These are phyloP conservation scores for Lepidotrigona ventralis DNA, from an alignment of 1,140 invertebrate species.

Conservation along the genomic window DNA sequence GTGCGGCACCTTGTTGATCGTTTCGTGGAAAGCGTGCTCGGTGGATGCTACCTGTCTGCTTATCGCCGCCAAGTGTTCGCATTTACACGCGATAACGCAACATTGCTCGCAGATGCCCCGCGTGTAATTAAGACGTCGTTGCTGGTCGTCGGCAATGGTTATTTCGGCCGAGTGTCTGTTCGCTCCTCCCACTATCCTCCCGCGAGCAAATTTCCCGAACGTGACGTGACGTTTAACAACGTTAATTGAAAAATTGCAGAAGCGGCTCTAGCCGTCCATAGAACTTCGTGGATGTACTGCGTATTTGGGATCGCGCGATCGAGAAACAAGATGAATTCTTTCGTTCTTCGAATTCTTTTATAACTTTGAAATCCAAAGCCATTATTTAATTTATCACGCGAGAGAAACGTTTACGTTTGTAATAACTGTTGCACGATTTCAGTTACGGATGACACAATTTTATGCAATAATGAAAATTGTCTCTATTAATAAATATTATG, in stretches of 20 bases:
- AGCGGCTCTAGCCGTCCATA: neutral
- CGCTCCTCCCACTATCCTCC: too few species aligned
- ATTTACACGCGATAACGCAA: conserved; percentile 56
- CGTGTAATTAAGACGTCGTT: conserved; percentile 53
- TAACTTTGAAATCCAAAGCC: too few species aligned
- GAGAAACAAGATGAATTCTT: too few species aligned
- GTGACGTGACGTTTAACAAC: conserved; percentile 1
- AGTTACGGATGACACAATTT: too few species aligned
- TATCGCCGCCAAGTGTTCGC: conserved; percentile 57
- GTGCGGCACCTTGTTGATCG: neutral
- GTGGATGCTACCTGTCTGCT: conserved; percentile 25
- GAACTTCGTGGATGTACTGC: neutral
- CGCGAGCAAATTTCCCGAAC: conserved; percentile 20
- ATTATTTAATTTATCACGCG: too few species aligned
- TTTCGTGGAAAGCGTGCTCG: conserved; percentile 21
- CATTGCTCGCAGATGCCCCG: conserved; percentile 53
- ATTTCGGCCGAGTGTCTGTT: conserved; percentile 35
- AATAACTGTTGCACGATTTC: too few species aligned
- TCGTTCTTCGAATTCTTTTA: too few species aligned
- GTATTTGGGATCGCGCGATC: too few species aligned
- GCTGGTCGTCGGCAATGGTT: neutral
- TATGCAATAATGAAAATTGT: too few species aligned
- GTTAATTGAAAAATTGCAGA: conserved; percentile 13
- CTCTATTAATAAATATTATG: too few species aligned
- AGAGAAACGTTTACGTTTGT: too few species aligned